Percentiles rank a stretch among this genome's conserved stretches.
Evolutionary conservation across 2,113 vertebrate species (phyloP).

Genomic region (Dissostichus mawsoni): DNA sequence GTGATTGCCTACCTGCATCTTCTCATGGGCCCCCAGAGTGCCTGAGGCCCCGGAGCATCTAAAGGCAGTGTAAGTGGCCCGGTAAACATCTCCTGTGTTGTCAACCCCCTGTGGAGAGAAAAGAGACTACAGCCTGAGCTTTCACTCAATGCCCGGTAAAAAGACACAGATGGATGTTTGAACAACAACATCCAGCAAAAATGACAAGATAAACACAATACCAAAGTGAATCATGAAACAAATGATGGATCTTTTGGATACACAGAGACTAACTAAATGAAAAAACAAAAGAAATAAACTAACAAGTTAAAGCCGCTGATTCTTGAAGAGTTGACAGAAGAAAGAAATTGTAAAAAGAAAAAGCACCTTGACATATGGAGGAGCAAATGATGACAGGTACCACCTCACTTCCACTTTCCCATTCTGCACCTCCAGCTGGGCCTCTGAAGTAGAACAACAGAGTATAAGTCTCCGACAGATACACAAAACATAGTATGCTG

Average conservation of each 20-base stretch:
- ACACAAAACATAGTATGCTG: background rate
- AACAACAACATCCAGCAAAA: background rate
- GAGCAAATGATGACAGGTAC: constrained; percentile 93
- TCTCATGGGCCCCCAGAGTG: constrained; percentile 81
- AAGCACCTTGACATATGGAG: constrained; percentile 93
- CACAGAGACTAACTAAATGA: background rate
- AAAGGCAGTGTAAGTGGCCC: constrained; percentile 92
- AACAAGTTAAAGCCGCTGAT: background rate
- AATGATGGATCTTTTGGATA: background rate
- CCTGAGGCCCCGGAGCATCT: constrained; percentile 89
- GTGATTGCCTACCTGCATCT: constrained; percentile 85
- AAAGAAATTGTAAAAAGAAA: background rate
- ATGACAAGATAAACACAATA: background rate
- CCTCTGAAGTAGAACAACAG: constrained; percentile 75
- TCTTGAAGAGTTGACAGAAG: background rate
- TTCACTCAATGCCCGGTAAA: background rate
- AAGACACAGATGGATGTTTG: background rate
- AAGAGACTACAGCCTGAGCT: background rate
- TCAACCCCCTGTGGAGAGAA: constrained; percentile 87
- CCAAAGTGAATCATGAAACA: constrained; percentile 1
- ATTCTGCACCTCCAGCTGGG: constrained; percentile 90
- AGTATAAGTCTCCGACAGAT: constrained; percentile 19
- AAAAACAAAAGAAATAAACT: background rate
- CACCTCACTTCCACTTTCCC: constrained; percentile 88
- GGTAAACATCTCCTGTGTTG: constrained; percentile 87